Evolutionary conservation across 1,140 invertebrate species (phyloP).

Genomic region (Euwallacea similis): DNA sequence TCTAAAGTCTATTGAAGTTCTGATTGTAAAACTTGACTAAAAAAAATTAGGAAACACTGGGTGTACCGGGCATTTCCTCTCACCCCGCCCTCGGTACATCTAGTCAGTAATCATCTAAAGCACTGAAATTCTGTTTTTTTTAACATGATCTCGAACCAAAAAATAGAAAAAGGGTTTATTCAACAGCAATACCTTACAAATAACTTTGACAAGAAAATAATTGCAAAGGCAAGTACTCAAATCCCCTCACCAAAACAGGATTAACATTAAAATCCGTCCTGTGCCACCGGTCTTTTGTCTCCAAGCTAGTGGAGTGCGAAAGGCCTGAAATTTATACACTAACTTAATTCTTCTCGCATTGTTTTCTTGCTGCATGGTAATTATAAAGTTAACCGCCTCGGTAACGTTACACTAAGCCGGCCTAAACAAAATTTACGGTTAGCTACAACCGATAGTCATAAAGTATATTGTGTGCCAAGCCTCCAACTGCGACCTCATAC

Average conservation of each 20-base stretch:
- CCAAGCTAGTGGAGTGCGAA: not conserved
- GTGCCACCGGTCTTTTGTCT: not conserved
- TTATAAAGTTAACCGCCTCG: conserved; percentile 13
- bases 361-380: conserved; percentile 14
- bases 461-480: conserved; percentile 12
- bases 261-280: conserved; percentile 2
- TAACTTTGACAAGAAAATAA: no score
- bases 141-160: no score
- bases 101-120: no score
- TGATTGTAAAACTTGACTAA: no score
- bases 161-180: no score
- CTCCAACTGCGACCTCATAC: conserved; percentile 5
- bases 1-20: no score
- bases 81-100: no score
- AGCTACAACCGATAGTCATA: conserved; percentile 12
- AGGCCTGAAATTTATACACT: conserved; percentile 7
- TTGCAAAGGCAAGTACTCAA: no score
- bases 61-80: no score
- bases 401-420: conserved; percentile 8
- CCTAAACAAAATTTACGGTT: conserved; percentile 13
- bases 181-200: no score
- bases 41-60: no score
- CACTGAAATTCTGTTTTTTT: no score
- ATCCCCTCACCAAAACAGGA: not conserved
- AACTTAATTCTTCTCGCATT: conserved; percentile 14